These are phyloP conservation scores for Drosophila nasuta DNA, from an alignment of 1,140 invertebrate genomes.

Conservation along the genomic window DNA sequence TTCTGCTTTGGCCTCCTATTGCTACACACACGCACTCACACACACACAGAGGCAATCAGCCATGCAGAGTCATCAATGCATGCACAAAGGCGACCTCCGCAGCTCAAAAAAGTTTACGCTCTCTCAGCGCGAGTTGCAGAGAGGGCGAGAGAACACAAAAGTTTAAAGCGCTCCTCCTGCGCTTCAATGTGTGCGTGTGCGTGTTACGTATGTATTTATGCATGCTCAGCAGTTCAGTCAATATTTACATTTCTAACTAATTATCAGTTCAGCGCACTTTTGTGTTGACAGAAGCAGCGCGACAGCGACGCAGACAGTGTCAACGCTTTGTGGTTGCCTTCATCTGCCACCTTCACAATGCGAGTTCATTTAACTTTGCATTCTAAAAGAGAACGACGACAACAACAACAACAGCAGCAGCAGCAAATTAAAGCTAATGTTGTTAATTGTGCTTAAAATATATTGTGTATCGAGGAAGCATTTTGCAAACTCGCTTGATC, in stretches of 20 bases:
- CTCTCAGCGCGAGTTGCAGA: background rate
- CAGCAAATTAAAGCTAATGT: constrained; percentile 19
- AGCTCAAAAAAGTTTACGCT: constrained; percentile 12
- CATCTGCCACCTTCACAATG: constrained; percentile 27
- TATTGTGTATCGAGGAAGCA: constrained; percentile 38
- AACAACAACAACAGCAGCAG: constrained; percentile 14
- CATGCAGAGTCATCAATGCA: constrained; percentile 36
- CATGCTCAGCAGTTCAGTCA: constrained; percentile 68
- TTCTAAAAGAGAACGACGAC: constrained; percentile 46
- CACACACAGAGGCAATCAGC: background rate
- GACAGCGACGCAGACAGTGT: constrained; percentile 37
- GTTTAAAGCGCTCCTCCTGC: constrained; percentile 27
- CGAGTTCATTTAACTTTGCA: constrained; percentile 78
- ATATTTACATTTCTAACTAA: constrained; percentile 82
- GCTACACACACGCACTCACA: constrained; percentile 23
- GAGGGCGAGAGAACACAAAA: background rate
- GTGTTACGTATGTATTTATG: constrained; percentile 47
- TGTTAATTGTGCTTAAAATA: constrained; percentile 42
- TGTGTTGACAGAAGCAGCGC: constrained; percentile 47
- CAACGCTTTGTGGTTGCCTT: constrained; percentile 54
- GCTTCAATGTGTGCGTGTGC: constrained; percentile 8
- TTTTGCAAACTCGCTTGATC: constrained; percentile 11
- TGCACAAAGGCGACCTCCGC: constrained; percentile 54
- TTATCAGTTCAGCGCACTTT: constrained; percentile 82
- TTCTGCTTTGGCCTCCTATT: constrained; percentile 24